Base-by-base conservation (phyloP, 2,888 invertebrate species). In the Arge pagana region DNA sequence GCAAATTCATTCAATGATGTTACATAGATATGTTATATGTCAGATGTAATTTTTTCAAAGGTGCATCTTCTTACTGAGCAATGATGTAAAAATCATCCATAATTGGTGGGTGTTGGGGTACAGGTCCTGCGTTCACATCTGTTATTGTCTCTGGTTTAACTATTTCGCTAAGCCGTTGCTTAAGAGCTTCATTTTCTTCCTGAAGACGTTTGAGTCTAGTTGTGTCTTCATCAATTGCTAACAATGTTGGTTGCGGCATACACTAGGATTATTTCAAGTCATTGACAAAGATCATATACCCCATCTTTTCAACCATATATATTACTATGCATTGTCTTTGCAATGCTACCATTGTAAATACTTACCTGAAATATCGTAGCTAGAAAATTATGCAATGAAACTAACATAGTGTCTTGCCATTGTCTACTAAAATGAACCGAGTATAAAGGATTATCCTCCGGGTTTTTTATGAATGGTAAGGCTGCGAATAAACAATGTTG, bases 331-430 rank as follows among this genome's bases (percentile, higher is more conserved):
- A 26, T 57, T 26, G 3, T 13, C 6, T 7, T 13, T 16, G 31
- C 18, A 7, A n/a, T 36, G 11, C 19, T 19, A 3, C 18, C 10
- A 6, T 11, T 28, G 3, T 13, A 10, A 37, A 24, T 54, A 69
- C 67, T 62, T 75, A 83, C 85, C 77, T 88, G 86, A 63, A 89
- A 93, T 56, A 96, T 88, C 0, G 94, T 91, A 10, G 95, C 90
- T 30, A 98, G 80, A 70, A 97, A 90, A 78, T 97, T 97, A 74
- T 96, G 93, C 28, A 97, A 79, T 0, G 96, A 96, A 23, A 89
- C 86, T 50, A 94, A 79, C 64, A 95, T 85, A 21, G 93, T 95
- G 72, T 98, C 97, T 74, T 96, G 95, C 97, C 97, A 98, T 53
- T 91, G 91, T 58, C 90, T 86, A 6, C 90, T 91, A 77, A 95